Evolutionary conservation across 53 echinoderm and acorn worm genomes (phyloP), one percentile per base, ranked within the genome.

Genomic region (Stichopus horrens): DNA sequence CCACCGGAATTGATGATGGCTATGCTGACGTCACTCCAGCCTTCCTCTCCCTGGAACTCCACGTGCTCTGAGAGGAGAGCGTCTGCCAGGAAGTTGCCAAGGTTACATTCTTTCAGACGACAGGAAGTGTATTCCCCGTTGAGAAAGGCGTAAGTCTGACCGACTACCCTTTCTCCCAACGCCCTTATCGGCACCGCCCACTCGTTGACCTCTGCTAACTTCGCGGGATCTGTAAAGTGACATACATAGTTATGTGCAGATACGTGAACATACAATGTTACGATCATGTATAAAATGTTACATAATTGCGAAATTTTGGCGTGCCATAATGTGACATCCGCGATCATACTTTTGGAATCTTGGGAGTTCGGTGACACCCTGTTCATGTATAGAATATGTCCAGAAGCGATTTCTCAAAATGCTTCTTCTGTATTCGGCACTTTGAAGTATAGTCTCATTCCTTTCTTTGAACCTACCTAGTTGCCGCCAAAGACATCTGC

Each of bases 21-120:
- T 22, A 90, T 23, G 71, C 87, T 87, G 53, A 90, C 91, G 67
- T 90, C 86, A 87, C 77, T 90, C 91, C 91, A 90, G 13, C 81
- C 55, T 4, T 80, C 74, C 18, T 88, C 83, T 14, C 81, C 82
- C 21, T 67, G 65, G 81, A 73, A 86, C 6, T 55, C 76, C 0
- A 90, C 54, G 4, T 77, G 86, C 11, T 90, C 76, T 13, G 37
- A 60, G 5, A 90, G 51, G 53, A 87, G 55, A n/a, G 91, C 87
- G 78, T 90, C 91, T 16, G 91, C 63, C 8, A 90, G 37, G 5
- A 90, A 52, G 86, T 88, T 90, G 23, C 91, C 91, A 18, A 90
- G 86, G 91, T 90, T 90, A 23, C 91, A 90, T 77, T 90, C 91
- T 13, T 23, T n/a, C 5, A 66, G 21, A 5, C 91, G 52, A 66